A percentile compares a stretch with the other conserved stretches of the same genome.
Evolutionary conservation across 2,888 invertebrate genomes (phyloP).

Genomic region (Vannuccia rotundouncinata): DNA sequence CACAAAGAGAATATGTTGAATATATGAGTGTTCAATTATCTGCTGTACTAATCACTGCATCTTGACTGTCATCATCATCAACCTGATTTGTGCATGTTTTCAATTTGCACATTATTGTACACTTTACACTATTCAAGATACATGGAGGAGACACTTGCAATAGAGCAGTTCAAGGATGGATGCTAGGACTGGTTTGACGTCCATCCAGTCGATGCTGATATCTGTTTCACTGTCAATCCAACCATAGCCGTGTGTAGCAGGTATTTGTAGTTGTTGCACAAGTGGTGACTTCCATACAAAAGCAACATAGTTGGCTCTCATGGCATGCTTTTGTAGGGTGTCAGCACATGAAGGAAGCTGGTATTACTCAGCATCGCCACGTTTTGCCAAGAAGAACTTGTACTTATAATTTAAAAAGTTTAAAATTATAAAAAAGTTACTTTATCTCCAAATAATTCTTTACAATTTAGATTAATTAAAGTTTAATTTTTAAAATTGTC

Average conservation of each 20-base stretch:
- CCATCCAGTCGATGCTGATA: conserved; percentile 15
- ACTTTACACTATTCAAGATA: not conserved
- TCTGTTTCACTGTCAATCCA: conserved; percentile 12
- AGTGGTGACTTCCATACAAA: too few species aligned
- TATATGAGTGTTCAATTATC: not conserved
- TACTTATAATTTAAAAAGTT: too few species aligned
- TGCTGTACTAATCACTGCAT: not conserved
- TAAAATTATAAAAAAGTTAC: too few species aligned
- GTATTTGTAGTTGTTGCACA: not conserved
- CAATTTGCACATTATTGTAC: not conserved
- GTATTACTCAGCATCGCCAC: too few species aligned
- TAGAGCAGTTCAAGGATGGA: conserved; percentile 16
- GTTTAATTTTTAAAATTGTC: too few species aligned
- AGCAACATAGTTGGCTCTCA: too few species aligned
- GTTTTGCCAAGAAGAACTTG: too few species aligned
- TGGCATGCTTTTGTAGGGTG: too few species aligned
- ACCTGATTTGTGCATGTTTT: conserved; percentile 15
- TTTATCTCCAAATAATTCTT: too few species aligned
- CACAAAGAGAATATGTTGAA: not conserved
- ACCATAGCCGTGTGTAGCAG: conserved; percentile 7
- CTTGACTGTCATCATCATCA: conserved; percentile 15
- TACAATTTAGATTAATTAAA: too few species aligned
- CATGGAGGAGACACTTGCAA: not conserved
- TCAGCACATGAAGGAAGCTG: too few species aligned
- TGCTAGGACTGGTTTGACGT: conserved; percentile 3